phyloP scores from a whole-genome alignment of 2,888 invertebrate genomes.

The Stenichneumon culpator region DNA sequence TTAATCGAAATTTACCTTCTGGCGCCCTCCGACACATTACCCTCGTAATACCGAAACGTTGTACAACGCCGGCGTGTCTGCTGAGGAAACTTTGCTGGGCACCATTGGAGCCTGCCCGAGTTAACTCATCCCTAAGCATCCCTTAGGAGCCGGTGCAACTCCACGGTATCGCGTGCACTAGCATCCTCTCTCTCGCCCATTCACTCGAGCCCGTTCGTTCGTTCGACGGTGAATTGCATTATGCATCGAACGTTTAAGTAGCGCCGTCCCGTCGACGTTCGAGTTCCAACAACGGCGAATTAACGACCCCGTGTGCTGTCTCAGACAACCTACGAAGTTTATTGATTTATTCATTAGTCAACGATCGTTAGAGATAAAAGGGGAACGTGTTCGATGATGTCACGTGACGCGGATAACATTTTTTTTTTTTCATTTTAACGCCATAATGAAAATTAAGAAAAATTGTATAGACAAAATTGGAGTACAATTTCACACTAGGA shows the following conservation, averaged over 20 bases:
- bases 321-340: constrained; percentile 4
- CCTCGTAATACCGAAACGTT: constrained; percentile 70
- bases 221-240: constrained; percentile 65
- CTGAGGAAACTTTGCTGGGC: constrained; percentile 66
- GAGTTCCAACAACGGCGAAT: constrained; percentile 34
- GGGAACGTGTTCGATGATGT: not conserved
- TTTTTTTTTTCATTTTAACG: not conserved
- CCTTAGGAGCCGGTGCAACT: constrained; percentile 58
- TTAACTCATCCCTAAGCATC: constrained; percentile 66
- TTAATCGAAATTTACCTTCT: constrained; percentile 72
- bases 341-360: constrained; percentile 38
- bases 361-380: not conserved
- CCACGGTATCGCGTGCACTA: constrained; percentile 20
- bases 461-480: not conserved
- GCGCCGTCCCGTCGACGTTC: constrained; percentile 53
- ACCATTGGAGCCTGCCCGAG: constrained; percentile 33
- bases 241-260: constrained; percentile 69
- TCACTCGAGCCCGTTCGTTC: constrained; percentile 17
- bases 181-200: not conserved
- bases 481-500: too few species aligned
- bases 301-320: constrained; percentile 15
- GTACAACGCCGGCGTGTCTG: constrained; percentile 58
- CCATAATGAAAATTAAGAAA: not conserved
- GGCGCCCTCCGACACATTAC: constrained; percentile 68
- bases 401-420: not conserved